Conservation (phyloP, 2,797 vertebrate species). For the Danio tinwini region DNA sequence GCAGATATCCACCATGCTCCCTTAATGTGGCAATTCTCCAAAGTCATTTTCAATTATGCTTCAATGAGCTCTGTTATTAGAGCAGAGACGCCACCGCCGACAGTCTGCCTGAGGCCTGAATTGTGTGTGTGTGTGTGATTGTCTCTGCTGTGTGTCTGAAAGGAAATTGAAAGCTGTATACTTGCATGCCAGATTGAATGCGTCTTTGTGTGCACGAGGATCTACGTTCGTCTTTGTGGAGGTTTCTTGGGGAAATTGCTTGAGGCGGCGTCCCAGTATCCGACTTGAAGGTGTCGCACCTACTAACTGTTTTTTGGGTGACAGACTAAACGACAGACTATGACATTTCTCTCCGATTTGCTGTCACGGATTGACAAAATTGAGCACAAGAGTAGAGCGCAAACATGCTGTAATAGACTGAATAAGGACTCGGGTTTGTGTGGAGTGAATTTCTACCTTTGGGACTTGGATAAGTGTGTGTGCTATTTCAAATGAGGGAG, state of each 20-base stretch:
- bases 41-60: conserved; percentile 77
- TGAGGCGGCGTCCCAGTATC: background rate
- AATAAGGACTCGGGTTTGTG: background rate
- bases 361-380: background rate
- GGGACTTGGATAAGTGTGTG: background rate
- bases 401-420: conserved; percentile 16
- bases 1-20: conserved; percentile 64
- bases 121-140: conserved; percentile 40
- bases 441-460: conserved; percentile 20
- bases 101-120: conserved; percentile 62
- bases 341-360: background rate
- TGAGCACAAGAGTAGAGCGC: background rate
- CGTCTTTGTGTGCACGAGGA: conserved; percentile 41
- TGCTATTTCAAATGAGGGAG: background rate
- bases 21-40: conserved; percentile 73
- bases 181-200: conserved; percentile 34
- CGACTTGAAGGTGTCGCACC: conserved; percentile 8
- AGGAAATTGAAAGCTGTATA: conserved; percentile 36
- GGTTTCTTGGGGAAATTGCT: conserved; percentile 13
- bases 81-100: conserved; percentile 61
- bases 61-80: conserved; percentile 72
- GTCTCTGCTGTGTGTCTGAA: conserved; percentile 31
- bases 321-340: background rate
- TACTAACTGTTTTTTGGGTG: background rate
- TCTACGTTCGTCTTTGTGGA: conserved; percentile 13